These are phyloP conservation scores for Melozone crissalis DNA, from an alignment of 2,113 vertebrate genomes.

Conservation along the genomic window DNA sequence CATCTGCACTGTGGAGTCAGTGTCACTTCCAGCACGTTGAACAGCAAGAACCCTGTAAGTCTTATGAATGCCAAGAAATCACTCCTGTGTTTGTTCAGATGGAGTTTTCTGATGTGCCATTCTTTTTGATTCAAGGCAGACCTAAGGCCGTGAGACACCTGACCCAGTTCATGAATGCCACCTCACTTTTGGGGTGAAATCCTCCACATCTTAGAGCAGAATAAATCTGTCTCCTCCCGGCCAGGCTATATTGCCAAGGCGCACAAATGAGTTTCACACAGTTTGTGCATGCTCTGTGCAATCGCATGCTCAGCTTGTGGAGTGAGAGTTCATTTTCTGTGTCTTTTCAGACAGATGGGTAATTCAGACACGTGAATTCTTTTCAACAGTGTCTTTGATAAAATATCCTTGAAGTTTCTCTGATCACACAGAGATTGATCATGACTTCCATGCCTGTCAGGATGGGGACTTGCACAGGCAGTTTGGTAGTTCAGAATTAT, in stretches of 20 bases:
- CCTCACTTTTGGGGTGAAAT: neutral
- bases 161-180: neutral
- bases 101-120: neutral
- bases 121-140: neutral
- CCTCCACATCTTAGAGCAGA: neutral
- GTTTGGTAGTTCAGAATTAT: neutral
- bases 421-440: neutral
- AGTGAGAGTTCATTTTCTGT: neutral
- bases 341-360: neutral
- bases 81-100: neutral
- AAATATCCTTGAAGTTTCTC: neutral
- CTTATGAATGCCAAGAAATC: neutral
- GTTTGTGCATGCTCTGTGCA: neutral
- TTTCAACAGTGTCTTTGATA: neutral
- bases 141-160: neutral
- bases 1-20: neutral
- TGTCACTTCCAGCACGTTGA: neutral
- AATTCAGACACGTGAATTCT: neutral
- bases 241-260: neutral
- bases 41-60: neutral
- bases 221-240: neutral
- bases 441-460: neutral
- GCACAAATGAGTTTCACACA: neutral
- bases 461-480: neutral
- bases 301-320: neutral